phyloP scores from a whole-genome alignment of 2,888 invertebrate species.

The Augochlorella aurata region DNA sequence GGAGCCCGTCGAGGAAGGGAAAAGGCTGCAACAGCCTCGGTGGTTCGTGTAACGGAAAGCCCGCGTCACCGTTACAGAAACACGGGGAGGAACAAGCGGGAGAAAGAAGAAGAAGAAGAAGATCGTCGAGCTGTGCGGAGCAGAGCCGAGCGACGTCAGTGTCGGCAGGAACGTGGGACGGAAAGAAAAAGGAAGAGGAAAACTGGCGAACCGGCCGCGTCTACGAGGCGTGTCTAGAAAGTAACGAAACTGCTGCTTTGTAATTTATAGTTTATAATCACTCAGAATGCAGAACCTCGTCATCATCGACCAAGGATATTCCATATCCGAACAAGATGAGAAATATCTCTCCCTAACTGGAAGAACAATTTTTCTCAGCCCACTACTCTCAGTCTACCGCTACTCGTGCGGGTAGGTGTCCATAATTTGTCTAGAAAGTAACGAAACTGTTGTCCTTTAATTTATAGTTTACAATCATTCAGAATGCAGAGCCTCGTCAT shows the following conservation, averaged over 20 bases:
- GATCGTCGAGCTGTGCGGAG: neutral
- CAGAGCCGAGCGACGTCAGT: neutral
- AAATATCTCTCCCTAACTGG: too few species aligned
- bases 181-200: conserved; percentile 59
- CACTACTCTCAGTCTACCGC: too few species aligned
- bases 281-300: too few species aligned
- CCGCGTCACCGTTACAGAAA: conserved; percentile 67
- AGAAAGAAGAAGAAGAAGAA: conserved; percentile 13
- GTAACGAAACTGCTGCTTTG: too few species aligned
- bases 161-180: conserved; percentile 24
- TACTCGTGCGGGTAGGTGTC: too few species aligned
- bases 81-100: conserved; percentile 16
- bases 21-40: conserved; percentile 49
- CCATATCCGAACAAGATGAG: too few species aligned
- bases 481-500: too few species aligned
- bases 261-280: too few species aligned
- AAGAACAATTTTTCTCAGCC: too few species aligned
- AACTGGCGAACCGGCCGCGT: conserved; percentile 60
- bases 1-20: conserved; percentile 58
- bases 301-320: too few species aligned
- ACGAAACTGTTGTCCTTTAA: too few species aligned
- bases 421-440: conserved; percentile 31
- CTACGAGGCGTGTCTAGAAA: conserved; percentile 57
- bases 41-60: conserved; percentile 69
- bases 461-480: too few species aligned